Conservation (phyloP, 2,888 invertebrate species). For the Cephalotes varians region DNA sequence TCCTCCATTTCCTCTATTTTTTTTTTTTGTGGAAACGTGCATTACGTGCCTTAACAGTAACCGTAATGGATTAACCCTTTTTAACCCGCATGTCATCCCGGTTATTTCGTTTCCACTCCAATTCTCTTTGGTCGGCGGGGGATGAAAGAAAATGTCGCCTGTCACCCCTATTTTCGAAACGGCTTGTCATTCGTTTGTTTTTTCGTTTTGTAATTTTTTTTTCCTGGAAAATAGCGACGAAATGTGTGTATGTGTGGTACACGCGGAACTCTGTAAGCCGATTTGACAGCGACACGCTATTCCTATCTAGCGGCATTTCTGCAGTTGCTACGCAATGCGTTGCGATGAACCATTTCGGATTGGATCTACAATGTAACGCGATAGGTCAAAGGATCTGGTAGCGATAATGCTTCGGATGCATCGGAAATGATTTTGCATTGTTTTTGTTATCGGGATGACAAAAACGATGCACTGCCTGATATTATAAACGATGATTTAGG, state of each 20-base stretch:
- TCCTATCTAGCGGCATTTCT: conserved; percentile 1
- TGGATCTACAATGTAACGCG: background rate
- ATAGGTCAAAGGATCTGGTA: conserved; percentile 17
- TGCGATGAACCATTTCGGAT: background rate
- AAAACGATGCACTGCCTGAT: background rate
- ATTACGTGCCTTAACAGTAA: conserved; percentile 48
- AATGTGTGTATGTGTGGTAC: background rate
- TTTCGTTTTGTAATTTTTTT: conserved; percentile 1
- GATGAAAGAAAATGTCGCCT: conserved; percentile 39
- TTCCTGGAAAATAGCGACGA: conserved; percentile 8
- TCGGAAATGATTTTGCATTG: conserved; percentile 18
- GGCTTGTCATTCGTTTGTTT: conserved; percentile 32
- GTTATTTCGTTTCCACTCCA: conserved; percentile 44
- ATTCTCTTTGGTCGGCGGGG: conserved; percentile 28
- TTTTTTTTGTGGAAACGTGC: background rate
- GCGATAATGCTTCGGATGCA: background rate
- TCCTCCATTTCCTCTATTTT: background rate
- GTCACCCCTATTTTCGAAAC: conserved; percentile 24
- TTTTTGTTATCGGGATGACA: conserved; percentile 1
- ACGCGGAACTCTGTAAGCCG: conserved; percentile 5
- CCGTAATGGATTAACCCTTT: conserved; percentile 70
- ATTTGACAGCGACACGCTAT: conserved; percentile 30
- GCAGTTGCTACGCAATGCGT: background rate
- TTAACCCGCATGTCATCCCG: conserved; percentile 37
- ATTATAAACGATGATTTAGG: conserved; percentile 1